phyloP scores from a whole-genome alignment of 2,888 invertebrate species.

The Xylocampa areola region DNA sequence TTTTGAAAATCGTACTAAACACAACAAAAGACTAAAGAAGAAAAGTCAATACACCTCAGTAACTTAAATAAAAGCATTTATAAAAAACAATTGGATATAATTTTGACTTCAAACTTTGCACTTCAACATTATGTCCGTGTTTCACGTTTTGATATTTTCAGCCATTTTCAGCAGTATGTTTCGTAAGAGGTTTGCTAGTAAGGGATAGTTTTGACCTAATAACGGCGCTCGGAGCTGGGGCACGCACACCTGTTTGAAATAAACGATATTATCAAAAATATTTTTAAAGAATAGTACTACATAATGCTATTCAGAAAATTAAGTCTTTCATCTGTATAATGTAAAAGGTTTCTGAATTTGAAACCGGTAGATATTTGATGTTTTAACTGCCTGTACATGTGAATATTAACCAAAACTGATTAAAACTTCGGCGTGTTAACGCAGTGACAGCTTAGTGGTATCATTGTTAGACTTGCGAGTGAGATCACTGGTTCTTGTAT shows the following conservation, averaged over 20 bases:
- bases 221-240: slow-evolving; percentile 81
- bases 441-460: too few species aligned
- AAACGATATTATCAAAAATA: background rate
- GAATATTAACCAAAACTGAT: too few species aligned
- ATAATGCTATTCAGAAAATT: too few species aligned
- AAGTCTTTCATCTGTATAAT: too few species aligned
- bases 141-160: slow-evolving; percentile 71
- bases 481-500: too few species aligned
- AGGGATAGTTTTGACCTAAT: slow-evolving; percentile 81
- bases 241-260: slow-evolving; percentile 73
- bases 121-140: slow-evolving; percentile 20
- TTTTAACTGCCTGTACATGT: too few species aligned
- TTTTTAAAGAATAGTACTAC: too few species aligned
- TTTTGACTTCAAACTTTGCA: slow-evolving; percentile 39
- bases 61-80: slow-evolving; percentile 1
- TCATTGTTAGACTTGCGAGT: too few species aligned
- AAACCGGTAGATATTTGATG: too few species aligned
- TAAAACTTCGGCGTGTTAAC: too few species aligned
- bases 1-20: too few species aligned
- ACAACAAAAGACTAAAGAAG: background rate
- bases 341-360: too few species aligned
- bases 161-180: slow-evolving; percentile 79
- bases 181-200: slow-evolving; percentile 73
- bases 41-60: background rate
- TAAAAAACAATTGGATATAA: slow-evolving; percentile 25